A percentile compares a stretch with the other conserved stretches of the same genome.
Evolutionary conservation across 1,140 invertebrate species (phyloP).

Genomic region (Stenopsyche tienmushanensis): DNA sequence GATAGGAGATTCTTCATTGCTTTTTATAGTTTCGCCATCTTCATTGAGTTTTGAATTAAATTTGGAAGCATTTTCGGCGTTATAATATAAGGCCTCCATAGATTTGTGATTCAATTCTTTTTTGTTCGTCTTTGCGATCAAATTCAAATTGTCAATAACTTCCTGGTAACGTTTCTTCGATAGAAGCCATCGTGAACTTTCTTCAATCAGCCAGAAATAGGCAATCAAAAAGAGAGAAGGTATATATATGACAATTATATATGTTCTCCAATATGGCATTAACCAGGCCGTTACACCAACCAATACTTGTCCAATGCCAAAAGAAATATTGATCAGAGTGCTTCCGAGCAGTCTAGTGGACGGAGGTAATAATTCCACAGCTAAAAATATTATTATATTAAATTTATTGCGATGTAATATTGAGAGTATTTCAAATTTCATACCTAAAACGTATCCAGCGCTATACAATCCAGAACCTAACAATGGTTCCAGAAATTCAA

Average conservation of each 20-base stretch:
- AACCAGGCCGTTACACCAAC: background rate
- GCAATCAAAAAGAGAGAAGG: background rate
- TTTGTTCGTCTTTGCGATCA: constrained; percentile 67
- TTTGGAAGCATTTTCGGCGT: constrained; percentile 15
- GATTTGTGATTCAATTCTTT: constrained; percentile 59
- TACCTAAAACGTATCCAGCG: background rate
- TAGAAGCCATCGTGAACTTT: constrained; percentile 68
- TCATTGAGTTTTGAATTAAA: constrained; percentile 1
- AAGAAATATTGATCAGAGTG: background rate
- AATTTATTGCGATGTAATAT: background rate
- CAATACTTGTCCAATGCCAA: background rate
- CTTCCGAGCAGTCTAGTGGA: background rate
- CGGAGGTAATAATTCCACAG: background rate
- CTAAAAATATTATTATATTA: background rate
- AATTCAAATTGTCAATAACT: constrained; percentile 60
- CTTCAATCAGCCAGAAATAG: constrained; percentile 37
- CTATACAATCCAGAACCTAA: background rate
- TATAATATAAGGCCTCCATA: constrained; percentile 50
- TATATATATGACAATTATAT: constrained; percentile 43
- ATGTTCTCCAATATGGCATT: constrained; percentile 8
- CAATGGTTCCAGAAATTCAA: background rate
- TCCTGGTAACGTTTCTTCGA: constrained; percentile 64
- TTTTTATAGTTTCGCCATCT: constrained; percentile 9
- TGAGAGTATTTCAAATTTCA: background rate
- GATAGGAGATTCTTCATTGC: constrained; percentile 28